Conservation (phyloP, 2,113 vertebrate genomes). For the Catagonus wagneri region DNA sequence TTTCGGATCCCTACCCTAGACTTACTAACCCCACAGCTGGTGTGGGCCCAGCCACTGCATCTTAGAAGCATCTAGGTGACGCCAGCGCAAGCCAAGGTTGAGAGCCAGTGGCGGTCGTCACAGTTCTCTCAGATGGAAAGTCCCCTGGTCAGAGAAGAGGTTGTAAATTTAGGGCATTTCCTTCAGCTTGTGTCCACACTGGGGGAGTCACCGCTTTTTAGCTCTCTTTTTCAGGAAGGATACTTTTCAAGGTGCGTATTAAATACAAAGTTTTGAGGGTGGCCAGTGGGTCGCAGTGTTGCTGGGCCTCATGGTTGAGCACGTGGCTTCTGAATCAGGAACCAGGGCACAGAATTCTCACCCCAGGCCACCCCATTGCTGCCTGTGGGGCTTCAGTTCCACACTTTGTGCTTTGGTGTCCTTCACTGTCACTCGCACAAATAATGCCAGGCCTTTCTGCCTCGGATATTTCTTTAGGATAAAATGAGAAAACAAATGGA, state of each 20-base stretch:
- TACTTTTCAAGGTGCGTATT: background rate
- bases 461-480: background rate
- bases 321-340: background rate
- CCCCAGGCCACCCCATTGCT: background rate
- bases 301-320: background rate
- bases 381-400: background rate
- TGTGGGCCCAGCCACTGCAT: background rate
- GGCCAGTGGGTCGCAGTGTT: accelerated
- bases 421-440: background rate
- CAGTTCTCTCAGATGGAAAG: background rate
- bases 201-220: background rate
- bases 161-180: background rate
- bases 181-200: background rate
- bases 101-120: background rate
- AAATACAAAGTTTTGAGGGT: background rate
- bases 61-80: background rate
- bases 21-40: no score
- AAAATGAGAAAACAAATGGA: background rate
- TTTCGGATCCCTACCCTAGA: background rate
- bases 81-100: no score
- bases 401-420: background rate
- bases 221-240: background rate
- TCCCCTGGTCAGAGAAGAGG: background rate
- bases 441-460: background rate
- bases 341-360: background rate